Base-by-base conservation (phyloP, 1,140 invertebrate species). In the Zophobas morio region DNA sequence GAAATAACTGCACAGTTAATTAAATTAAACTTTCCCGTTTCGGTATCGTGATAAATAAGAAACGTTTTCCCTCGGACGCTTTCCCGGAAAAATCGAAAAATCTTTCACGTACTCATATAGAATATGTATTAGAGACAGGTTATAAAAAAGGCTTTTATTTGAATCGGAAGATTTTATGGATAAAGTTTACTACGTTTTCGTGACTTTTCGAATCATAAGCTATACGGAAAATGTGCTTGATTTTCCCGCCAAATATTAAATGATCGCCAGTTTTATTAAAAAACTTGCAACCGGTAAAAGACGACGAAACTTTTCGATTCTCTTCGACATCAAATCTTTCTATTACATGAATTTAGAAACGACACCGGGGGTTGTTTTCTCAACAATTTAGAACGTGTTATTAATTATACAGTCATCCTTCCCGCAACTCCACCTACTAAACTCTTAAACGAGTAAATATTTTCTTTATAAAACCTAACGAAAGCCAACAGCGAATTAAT, bases 151-250 rank as follows among this genome's bases (percentile, higher is more conserved):
- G 71, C 74, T 74, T 78, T 78, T 75, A 78, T 78, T 78, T 39
- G 77, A 73, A 66, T 66, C 77, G 57, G 49, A 74, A 70, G 77
- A 78, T 78, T 78, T 78, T 78, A 75, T 78, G 60, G 77, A 78
- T 49, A 71, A 75, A 74, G 33, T 78, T 78, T 75, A 78, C 35
- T 74, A 47, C 77, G 46, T 70, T 49, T 78, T 75, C 77, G 77
- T 78, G 77, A 74, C 76, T 73, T 73, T 70, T 5, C 34, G 42
- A 70, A 70, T 72, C 47, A 42, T 71, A 71, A 57, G 54, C 4
- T 57, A 57, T 51, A 51, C 2, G 49, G 49, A 51, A 20, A 51
- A 51, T 51, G 49, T 51, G 49, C 49, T 51, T 51, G 49, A 51
- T 51, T 51, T 51, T 51, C 49, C 49, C 49, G 49, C 49, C 49